Base-by-base conservation (phyloP, 2,797 vertebrate species). In the Iguana delicatissima region DNA sequence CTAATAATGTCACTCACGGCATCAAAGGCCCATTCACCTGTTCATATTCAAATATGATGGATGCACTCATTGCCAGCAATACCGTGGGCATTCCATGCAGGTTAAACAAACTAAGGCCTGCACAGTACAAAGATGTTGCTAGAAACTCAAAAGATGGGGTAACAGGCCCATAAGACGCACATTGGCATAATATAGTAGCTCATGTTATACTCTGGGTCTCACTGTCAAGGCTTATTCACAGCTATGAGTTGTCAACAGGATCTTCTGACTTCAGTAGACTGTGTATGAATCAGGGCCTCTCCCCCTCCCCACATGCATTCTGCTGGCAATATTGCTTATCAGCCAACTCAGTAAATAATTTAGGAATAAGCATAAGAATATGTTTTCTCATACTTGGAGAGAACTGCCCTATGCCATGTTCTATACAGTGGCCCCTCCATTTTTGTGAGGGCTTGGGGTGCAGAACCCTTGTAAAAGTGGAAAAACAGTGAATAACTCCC, bases 351-450 rank as follows among this genome's bases (percentile, higher is more conserved):
- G 26, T 9, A 46, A 46, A 84, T 67, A 26, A 64, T 74, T 64
- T 77, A 92, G 87, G 89, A 80, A 80, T 95, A 93, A 94, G 89
- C 46, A 80, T 93, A 94, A 90, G 89, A 95, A 94, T 94, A 95
- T 92, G 85, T 89, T 88, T 92, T 94, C 90, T 93, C 93, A 95
- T 92, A 86, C 95, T 90, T 88, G 81, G 91, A 88, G 80, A 79
- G 26, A 93, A 92, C 93, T 91, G 92, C 93, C 90, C 91, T 90
- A 95, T 46, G 42, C 42, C 42, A 46, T 46, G 42, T 46, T 46
- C 42, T 46, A 46, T 46, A 46, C 42, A 46, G 42, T 46, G 42
- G 42, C 42, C 2, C 42, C 42, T 46, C 42, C 42, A 46, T 46
- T 46, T 46, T 46, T 46, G 42, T 46, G 42, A 46, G 42, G 42